Evolutionary conservation across 2,888 invertebrate genomes (phyloP).

Genomic region (Drosophila multiciliata): DNA sequence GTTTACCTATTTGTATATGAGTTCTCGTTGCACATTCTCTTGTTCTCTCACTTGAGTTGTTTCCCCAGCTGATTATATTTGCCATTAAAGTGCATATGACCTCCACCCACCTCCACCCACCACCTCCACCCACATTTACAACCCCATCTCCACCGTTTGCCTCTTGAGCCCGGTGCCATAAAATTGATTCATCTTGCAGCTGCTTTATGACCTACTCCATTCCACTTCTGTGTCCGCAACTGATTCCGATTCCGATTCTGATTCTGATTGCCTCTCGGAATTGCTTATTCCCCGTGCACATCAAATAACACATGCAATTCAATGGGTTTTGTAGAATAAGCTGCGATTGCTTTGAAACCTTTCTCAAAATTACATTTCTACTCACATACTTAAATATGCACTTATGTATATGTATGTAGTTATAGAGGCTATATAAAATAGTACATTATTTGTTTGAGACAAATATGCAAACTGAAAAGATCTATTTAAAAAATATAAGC

Average conservation of each 20-base stretch:
- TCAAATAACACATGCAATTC: slow-evolving; percentile 39
- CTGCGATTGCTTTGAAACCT: slow-evolving; percentile 23
- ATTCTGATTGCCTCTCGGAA: slow-evolving; percentile 34
- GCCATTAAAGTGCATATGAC: slow-evolving; percentile 58
- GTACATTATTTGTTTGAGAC: neutral
- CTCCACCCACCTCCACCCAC: neutral
- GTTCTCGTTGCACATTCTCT: neutral
- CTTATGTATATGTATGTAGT: neutral
- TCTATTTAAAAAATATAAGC: neutral
- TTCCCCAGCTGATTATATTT: slow-evolving; percentile 48
- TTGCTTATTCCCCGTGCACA: slow-evolving; percentile 46
- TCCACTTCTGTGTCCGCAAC: neutral
- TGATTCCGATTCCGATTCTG: slow-evolving; percentile 1
- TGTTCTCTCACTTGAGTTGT: slow-evolving; percentile 17
- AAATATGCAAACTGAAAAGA: neutral
- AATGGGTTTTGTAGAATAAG: slow-evolving; percentile 25
- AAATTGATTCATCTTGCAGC: slow-evolving; percentile 45
- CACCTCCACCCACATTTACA: neutral
- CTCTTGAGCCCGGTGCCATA: slow-evolving; percentile 28
- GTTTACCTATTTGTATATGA: neutral
- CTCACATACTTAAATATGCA: neutral
- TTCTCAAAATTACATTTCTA: neutral
- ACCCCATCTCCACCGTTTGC: neutral
- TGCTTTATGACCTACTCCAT: slow-evolving; percentile 45
- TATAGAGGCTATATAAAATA: neutral